Percentiles rank a stretch among this genome's conserved stretches.
Conservation (phyloP, 1,140 invertebrate genomes). For the Portunus trituberculatus region DNA sequence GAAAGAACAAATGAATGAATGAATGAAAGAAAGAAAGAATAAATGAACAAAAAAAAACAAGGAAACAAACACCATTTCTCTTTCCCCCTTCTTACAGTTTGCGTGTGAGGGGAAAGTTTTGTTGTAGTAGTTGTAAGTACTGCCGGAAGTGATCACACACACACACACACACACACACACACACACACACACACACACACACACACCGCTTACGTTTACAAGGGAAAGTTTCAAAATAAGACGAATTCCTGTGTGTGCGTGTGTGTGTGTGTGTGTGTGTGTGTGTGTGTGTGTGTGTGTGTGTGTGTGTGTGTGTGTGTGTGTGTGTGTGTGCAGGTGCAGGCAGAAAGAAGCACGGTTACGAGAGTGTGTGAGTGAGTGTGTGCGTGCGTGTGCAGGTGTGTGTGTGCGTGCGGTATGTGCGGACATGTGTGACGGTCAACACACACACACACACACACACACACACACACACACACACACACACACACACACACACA, state of each 20-base stretch:
- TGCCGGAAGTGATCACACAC: neutral
- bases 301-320: slow-evolving; percentile 1
- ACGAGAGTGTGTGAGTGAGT: neutral
- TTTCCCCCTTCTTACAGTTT: too few species aligned
- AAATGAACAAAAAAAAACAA: too few species aligned
- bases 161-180: slow-evolving; percentile 11
- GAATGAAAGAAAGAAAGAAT: too few species aligned
- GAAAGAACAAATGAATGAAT: too few species aligned
- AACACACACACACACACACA: neutral
- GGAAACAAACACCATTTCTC: neutral
- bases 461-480: neutral
- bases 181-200: neutral
- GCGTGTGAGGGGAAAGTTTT: neutral
- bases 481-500: neutral
- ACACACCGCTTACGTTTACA: neutral
- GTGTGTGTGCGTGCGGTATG: neutral
- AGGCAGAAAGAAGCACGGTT: neutral
- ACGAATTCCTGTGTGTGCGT: neutral
- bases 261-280: too few species aligned
- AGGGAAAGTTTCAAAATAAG: neutral
- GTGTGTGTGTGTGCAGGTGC: neutral
- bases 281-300: neutral
- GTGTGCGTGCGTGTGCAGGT: too few species aligned
- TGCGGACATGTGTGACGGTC: neutral
- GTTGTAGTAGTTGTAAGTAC: neutral